These are phyloP conservation scores for Eristalinus sepulchralis DNA, from an alignment of 2,888 invertebrate species.

Conservation along the genomic window DNA sequence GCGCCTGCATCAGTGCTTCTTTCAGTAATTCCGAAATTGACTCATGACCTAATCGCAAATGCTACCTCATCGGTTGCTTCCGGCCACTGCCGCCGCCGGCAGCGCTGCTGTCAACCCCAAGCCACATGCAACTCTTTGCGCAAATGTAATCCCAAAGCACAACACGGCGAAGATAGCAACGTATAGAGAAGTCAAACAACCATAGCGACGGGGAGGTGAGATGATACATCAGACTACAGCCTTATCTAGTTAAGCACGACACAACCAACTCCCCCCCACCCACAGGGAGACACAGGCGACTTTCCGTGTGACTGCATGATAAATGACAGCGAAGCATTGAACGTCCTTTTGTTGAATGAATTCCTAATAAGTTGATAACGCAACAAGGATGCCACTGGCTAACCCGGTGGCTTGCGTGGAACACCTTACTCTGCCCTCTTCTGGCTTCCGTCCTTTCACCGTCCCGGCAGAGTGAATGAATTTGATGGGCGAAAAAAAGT, in stretches of 20 bases:
- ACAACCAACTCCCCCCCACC: constrained; percentile 20
- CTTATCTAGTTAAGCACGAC: constrained; percentile 70
- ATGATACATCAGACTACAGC: constrained; percentile 34
- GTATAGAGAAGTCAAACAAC: constrained; percentile 13
- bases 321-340: constrained; percentile 70
- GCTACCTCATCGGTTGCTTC: constrained; percentile 22
- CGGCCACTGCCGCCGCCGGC: background rate
- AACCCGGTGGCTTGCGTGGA: constrained; percentile 17
- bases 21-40: constrained; percentile 65
- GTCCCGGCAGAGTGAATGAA: constrained; percentile 8
- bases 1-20: constrained; percentile 43
- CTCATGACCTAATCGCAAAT: constrained; percentile 69
- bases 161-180: background rate
- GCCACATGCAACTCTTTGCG: constrained; percentile 58
- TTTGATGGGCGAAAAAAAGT: constrained; percentile 35
- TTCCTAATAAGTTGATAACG: constrained; percentile 72
- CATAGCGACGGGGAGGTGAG: constrained; percentile 23
- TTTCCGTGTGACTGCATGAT: constrained; percentile 71
- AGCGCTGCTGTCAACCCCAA: background rate
- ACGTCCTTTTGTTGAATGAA: constrained; percentile 71
- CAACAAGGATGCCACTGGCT: constrained; percentile 67
- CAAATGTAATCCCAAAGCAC: constrained; percentile 60
- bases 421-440: constrained; percentile 37
- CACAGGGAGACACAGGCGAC: background rate
- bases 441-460: constrained; percentile 6